These are phyloP conservation scores for Vulpes vulpes DNA, from an alignment of 2,113 vertebrate species.

Conservation along the genomic window DNA sequence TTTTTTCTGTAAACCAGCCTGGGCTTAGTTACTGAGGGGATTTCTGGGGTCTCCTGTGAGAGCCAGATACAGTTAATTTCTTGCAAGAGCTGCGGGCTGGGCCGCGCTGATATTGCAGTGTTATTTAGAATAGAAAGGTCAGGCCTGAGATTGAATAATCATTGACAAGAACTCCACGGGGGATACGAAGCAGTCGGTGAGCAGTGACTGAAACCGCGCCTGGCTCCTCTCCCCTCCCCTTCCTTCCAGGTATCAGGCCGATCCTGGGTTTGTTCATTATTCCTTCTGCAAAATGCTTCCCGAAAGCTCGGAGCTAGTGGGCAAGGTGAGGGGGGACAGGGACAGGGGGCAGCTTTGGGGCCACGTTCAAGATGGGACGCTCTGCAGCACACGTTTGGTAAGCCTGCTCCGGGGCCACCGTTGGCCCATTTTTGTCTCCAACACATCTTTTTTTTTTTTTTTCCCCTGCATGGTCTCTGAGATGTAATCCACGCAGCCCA, in stretches of 20 bases:
- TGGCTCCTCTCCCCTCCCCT: background rate
- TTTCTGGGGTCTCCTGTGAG: constrained; percentile 85
- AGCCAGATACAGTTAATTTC: constrained; percentile 87
- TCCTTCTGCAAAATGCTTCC: background rate
- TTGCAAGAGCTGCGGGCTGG: constrained; percentile 83
- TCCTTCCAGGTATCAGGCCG: constrained; percentile 14
- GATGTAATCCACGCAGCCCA: fast-evolving
- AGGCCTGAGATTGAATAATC: constrained; percentile 90
- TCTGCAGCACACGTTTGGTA: background rate
- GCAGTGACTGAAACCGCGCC: constrained; percentile 57
- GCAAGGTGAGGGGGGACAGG: background rate
- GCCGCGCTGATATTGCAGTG: constrained; percentile 85
- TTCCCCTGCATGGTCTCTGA: background rate
- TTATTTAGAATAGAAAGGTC: constrained; percentile 90
- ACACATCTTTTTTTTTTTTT: background rate
- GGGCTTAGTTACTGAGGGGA: constrained; percentile 81
- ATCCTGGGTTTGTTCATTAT: background rate
- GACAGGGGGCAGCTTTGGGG: background rate
- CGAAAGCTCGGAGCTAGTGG: background rate
- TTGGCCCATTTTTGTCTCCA: background rate
- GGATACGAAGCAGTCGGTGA: constrained; percentile 71
- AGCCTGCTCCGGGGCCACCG: background rate
- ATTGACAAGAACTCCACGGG: constrained; percentile 88
- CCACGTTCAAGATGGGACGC: background rate
- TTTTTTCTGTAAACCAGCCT: constrained; percentile 74